Evolutionary conservation across 2,888 invertebrate species (phyloP).

Genomic region (Nephrotoma appendiculata): DNA sequence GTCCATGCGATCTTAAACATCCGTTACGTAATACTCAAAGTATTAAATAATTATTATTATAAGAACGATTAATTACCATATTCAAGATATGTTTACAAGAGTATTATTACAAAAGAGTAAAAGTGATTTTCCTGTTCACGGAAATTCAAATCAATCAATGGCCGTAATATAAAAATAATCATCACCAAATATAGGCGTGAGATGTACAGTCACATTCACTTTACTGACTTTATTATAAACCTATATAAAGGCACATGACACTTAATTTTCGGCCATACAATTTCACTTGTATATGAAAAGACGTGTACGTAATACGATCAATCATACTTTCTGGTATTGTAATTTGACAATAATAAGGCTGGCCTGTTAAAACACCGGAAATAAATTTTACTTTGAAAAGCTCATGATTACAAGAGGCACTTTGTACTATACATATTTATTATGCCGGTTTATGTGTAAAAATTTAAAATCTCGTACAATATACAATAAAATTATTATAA

Average conservation of each 20-base stretch:
- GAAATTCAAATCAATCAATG: neutral
- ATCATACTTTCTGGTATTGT: neutral
- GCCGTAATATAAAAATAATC: neutral
- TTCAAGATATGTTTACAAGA: neutral
- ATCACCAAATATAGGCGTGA: neutral
- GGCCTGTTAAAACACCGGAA: neutral
- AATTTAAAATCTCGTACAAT: neutral
- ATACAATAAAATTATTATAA: neutral
- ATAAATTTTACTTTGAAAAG: neutral
- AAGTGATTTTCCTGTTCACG: neutral
- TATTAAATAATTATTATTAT: neutral
- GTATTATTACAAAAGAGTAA: neutral
- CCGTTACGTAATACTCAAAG: neutral
- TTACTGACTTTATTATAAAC: neutral
- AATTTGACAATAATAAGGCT: neutral
- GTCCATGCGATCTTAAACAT: neutral
- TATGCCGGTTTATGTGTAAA: too few relatives aligned
- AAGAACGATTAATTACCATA: neutral
- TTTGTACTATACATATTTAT: neutral
- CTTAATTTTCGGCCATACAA: neutral
- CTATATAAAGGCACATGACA: neutral
- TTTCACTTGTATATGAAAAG: neutral
- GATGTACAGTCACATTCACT: neutral
- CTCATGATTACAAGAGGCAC: neutral
- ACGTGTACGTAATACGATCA: neutral